phyloP scores from a whole-genome alignment of 2,113 vertebrate genomes.

The Hemibagrus wyckioides region DNA sequence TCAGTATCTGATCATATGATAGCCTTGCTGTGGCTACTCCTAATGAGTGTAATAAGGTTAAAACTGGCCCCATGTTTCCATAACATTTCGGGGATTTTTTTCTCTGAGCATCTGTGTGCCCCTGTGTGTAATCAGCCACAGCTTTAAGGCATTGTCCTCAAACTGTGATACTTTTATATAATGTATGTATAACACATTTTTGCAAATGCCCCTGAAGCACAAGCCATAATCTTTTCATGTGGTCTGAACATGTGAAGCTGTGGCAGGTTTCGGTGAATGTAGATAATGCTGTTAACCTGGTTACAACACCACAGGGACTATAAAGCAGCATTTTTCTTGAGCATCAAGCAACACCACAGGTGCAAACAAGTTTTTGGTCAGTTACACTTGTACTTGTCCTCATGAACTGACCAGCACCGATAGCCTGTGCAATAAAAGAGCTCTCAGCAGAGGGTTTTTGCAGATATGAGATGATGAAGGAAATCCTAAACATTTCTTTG shows the following conservation, averaged over 20 bases:
- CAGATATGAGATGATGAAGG: constrained; percentile 64
- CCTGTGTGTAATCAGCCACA: neutral
- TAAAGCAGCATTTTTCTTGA: neutral
- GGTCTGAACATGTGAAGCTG: constrained; percentile 26
- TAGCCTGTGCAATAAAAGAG: constrained; percentile 34
- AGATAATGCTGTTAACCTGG: constrained; percentile 37
- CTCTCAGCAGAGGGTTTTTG: constrained; percentile 63
- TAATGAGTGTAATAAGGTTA: constrained; percentile 29
- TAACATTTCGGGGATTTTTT: neutral
- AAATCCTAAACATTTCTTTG: constrained; percentile 66
- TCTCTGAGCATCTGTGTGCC: neutral
- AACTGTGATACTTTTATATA: constrained; percentile 51
- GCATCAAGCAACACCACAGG: neutral
- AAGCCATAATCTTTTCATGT: constrained; percentile 53
- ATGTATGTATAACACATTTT: constrained; percentile 54
- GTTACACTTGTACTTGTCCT: neutral
- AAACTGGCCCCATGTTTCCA: neutral
- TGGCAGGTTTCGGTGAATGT: constrained; percentile 30
- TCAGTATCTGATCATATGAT: neutral
- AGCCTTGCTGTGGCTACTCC: neutral
- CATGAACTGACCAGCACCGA: neutral
- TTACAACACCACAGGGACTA: neutral
- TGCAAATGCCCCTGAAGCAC: constrained; percentile 38
- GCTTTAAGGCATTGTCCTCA: constrained; percentile 47
- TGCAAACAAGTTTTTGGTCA: constrained; percentile 2